Conservation (phyloP, 2,113 vertebrate genomes). For the Notiomystis cincta region DNA sequence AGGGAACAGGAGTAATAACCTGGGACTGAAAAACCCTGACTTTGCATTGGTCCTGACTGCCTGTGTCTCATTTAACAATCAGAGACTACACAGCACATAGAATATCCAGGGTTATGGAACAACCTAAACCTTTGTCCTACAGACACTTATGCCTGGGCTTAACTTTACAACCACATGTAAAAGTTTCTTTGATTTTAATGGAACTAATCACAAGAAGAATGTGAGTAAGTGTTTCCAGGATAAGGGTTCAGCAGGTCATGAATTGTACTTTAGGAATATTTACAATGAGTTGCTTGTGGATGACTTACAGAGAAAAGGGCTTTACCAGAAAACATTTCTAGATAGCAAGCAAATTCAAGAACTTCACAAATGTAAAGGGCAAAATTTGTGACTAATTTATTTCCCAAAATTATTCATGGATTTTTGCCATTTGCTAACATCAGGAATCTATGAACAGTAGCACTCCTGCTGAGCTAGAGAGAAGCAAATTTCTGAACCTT, state of each 20-base stretch:
- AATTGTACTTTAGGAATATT: neutral
- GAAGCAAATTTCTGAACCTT: neutral
- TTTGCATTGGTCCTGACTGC: neutral
- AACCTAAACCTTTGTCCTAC: neutral
- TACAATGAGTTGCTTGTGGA: neutral
- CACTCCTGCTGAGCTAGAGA: neutral
- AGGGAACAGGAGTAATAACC: neutral
- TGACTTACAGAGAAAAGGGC: neutral
- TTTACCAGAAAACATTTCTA: neutral
- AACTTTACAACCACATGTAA: constrained; percentile 26
- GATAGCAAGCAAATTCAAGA: neutral
- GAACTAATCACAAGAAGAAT: constrained; percentile 31
- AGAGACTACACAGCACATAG: neutral
- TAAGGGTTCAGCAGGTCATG: neutral
- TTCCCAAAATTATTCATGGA: neutral
- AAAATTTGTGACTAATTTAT: neutral
- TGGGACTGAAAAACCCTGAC: neutral
- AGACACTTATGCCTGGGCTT: neutral
- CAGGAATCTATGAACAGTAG: neutral
- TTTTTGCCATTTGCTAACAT: neutral
- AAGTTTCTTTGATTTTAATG: constrained; percentile 29
- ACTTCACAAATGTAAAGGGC: neutral
- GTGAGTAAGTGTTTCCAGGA: neutral
- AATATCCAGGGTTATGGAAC: neutral
- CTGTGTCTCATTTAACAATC: neutral